A percentile compares a stretch with the other conserved stretches of the same genome.
Evolutionary conservation across 1,140 invertebrate species (phyloP).

Genomic region (Drosophila bocki): DNA sequence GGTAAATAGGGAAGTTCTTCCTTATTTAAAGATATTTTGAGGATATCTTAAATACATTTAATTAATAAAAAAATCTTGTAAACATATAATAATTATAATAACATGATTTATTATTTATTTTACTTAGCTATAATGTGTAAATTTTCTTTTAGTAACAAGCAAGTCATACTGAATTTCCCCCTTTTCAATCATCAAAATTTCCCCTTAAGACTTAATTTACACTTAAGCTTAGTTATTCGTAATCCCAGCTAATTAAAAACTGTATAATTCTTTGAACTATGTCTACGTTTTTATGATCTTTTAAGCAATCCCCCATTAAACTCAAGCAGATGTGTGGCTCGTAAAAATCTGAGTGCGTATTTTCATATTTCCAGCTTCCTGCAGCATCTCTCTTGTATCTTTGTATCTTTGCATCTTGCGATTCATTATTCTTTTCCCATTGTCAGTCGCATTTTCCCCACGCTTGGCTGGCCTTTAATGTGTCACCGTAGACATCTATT

Average conservation of each 20-base stretch:
- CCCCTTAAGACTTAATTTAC: not conserved
- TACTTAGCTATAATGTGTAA: too few species aligned
- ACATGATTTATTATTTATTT: too few species aligned
- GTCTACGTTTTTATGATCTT: conserved; percentile 29
- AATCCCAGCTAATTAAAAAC: conserved; percentile 21
- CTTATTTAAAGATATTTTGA: too few species aligned
- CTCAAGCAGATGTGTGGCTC: conserved; percentile 31
- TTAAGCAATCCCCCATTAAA: conserved; percentile 32
- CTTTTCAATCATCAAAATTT: not conserved
- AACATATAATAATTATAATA: not conserved
- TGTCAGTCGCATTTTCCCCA: conserved; percentile 18
- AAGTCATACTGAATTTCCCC: not conserved
- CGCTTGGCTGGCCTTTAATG: conserved; percentile 50
- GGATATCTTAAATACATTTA: too few species aligned
- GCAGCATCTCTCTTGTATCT: conserved; percentile 9
- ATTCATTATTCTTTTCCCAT: conserved; percentile 55
- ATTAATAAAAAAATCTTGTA: not conserved
- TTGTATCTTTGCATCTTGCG: conserved; percentile 37
- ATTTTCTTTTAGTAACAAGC: too few species aligned
- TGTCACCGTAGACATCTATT: conserved; percentile 69
- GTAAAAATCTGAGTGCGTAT: conserved; percentile 38
- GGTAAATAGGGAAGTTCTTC: too few species aligned
- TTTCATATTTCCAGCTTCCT: conserved; percentile 10
- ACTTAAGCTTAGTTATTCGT: conserved; percentile 3
- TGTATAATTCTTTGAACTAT: conserved; percentile 32